Base-by-base conservation (phyloP, 2,113 vertebrate species). In the Plecotus auritus region DNA sequence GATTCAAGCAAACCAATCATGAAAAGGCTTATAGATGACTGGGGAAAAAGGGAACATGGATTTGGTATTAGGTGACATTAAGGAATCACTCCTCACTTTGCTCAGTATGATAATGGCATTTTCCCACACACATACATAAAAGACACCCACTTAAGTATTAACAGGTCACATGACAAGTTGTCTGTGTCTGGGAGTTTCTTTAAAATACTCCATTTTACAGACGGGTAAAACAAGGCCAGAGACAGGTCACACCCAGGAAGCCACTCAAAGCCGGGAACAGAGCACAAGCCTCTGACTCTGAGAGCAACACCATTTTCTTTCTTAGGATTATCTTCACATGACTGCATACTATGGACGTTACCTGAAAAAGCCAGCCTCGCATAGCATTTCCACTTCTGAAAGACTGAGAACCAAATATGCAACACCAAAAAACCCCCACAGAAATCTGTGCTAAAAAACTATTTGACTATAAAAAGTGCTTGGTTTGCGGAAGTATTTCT, bases 381-480 rank as follows among this genome's bases (percentile, higher is more conserved):
- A 42, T 61, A 2, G 5, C 1, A 16, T 81, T 69, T 89, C 87
- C 51, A 45, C n/a, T 74, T 61, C 23, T 18, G 20, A 95, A 95
- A 88, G 81, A 81, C 72, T 83, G 90, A 87, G 51, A 83, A 74
- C n/a, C 74, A 94, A 92, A 91, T 64, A 64, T 0, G 20, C 40
- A 32, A 35, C 23, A 74, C 18, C 1, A 1, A 78, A 22, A n/a
- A 51, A 11, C 35, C 3, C 26, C 22, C 35, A 87, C 30, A 85
- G 45, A 69, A 64, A 28, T 54, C 40, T 84, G 76, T 81, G 81
- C 82, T 92, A 87, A 93, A 85, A 85, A 95, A 84, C 67, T 76
- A 35, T 20, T 61, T 42, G 51, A n/a, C 86, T 91, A 45, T 89
- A 96, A 88, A 96, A 95, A 90, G 59, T 56, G 40, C 35, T 94